Percentiles rank a stretch among this genome's conserved stretches.
These are phyloP conservation scores for Diplolepis rosae DNA, from an alignment of 2,888 invertebrate species.

Conservation along the genomic window DNA sequence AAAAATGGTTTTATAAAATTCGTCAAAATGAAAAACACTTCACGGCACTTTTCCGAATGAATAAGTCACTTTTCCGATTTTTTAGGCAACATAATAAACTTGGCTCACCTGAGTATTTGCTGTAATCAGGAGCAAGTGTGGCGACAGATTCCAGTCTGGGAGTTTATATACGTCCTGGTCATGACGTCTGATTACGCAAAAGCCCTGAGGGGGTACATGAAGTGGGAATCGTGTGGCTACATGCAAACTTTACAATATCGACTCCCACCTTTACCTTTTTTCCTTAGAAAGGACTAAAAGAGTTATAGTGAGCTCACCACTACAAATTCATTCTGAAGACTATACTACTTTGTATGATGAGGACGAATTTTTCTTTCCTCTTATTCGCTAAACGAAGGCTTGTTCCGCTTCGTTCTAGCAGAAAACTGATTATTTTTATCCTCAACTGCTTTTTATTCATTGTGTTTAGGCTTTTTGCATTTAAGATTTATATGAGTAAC, in stretches of 20 bases:
- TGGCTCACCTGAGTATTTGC: slow-evolving; percentile 60
- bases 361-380: slow-evolving; percentile 17
- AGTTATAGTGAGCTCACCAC: slow-evolving; percentile 9
- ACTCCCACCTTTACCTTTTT: slow-evolving; percentile 54
- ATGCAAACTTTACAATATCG: slow-evolving; percentile 40
- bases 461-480: background rate
- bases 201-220: slow-evolving; percentile 50
- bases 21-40: too few relatives aligned
- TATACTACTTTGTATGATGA: slow-evolving; percentile 14
- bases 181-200: slow-evolving; percentile 61
- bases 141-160: slow-evolving; percentile 48
- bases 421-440: slow-evolving; percentile 12
- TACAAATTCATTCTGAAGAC: background rate
- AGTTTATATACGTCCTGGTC: slow-evolving; percentile 63
- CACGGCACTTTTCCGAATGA: background rate
- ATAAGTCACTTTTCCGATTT: background rate
- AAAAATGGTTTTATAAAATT: too few relatives aligned
- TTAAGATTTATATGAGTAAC: background rate
- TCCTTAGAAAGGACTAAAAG: slow-evolving; percentile 35
- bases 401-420: background rate
- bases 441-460: background rate
- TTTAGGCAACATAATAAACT: background rate
- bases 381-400: background rate
- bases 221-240: slow-evolving; percentile 54
- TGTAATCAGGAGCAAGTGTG: slow-evolving; percentile 60